Base-by-base conservation (phyloP, 2,888 invertebrate genomes). In the Pteria penguin region DNA sequence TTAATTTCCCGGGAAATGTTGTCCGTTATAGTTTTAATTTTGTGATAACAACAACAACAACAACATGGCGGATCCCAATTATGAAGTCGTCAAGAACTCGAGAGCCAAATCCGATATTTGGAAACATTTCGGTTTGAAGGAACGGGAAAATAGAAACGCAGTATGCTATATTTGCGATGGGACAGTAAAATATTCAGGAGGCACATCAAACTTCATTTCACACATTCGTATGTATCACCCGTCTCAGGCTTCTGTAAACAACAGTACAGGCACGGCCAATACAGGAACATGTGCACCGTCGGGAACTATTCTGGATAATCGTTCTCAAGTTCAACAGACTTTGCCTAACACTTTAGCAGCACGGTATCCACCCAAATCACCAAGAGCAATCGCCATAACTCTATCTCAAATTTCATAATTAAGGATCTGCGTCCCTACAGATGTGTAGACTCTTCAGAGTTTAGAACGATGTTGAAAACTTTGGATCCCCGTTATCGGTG, bases 401-500 rank as follows among this genome's bases (percentile, higher is more conserved):
- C 5, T 11, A 5, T 36, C 14, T 36, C 5, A 11, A 11, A 36
- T 36, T 36, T 36, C 45, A 36, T 36, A 36, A 36, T 36, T 36
- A 36, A 36, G 45, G 45, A 36, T 36, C 45, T 36, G 5, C 45
- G 57, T 5, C 57, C 57, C 5, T 57, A 57, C 24, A 57, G 57
- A n/a, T 5, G 5, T 57, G 57, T 57, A 4, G 57, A 57, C 57
- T 57, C 57, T 22, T 22, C 57, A 14, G 57, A 57, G n/a, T 57
- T 57, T 57, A 57, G 57, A n/a, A 57, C 5, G 24, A 57, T 57
- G 8, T 22, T 57, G 8, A 57, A 22, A n/a, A n/a, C 8, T 14
- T n/a, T 57, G n/a, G 57, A 57, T 57, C 57, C 57, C 57, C 14
- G 57, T 14, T 57, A 57, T n/a, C 57, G n/a, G 22, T 57, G 57